Evolutionary conservation across 2,888 invertebrate species (phyloP), one percentile per base, ranked within the genome.

Genomic region (Himalopsyche anomala): DNA sequence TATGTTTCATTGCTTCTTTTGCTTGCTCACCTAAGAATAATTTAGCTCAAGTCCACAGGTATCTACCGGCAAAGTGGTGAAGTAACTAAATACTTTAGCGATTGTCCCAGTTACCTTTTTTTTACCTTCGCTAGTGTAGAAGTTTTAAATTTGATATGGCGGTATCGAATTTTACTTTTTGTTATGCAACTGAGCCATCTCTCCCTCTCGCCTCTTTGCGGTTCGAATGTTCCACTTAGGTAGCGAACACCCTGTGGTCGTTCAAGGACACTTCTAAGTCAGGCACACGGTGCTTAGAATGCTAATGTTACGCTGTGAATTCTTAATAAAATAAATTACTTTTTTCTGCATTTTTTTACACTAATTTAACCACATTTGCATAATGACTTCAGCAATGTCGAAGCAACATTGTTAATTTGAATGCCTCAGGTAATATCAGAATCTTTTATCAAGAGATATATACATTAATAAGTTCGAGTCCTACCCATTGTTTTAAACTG

Each of bases 81-180:
- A 28, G 74, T 74, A 74, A 74, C 74, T 38, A 9, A 36, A 74
- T 15, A 74, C 74, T 28, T 36, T 38, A 38, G 56, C 80, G 84
- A 42, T 80, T 80, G 80, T 80, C 42, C 56, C 28, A 62, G 15
- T 80, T 56, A 51, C 36, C 56, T 55, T 56, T 55, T 40, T 38
- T n/a, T 62, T 80, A 80, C 42, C 62, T 80, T 42, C n/a, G 42
- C 40, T 55, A 80, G 79, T 38, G 51, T 56, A 45, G 12, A 56
- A 42, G 80, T 38, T 80, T 80, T 56, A 56, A 84, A 81, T 42
- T 56, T 80, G 80, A 84, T 84, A 80, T 80, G 55, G 15, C 55
- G 80, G 80, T 84, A 56, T 84, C 84, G 56, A 42, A 56, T 84
- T 80, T n/a, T 51, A 51, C 79, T 84, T 83, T 83, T 83, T 83